Percentiles rank a stretch among this genome's conserved stretches.
Evolutionary conservation across 2,797 vertebrate genomes (phyloP).

Genomic region (Xenops minutus): DNA sequence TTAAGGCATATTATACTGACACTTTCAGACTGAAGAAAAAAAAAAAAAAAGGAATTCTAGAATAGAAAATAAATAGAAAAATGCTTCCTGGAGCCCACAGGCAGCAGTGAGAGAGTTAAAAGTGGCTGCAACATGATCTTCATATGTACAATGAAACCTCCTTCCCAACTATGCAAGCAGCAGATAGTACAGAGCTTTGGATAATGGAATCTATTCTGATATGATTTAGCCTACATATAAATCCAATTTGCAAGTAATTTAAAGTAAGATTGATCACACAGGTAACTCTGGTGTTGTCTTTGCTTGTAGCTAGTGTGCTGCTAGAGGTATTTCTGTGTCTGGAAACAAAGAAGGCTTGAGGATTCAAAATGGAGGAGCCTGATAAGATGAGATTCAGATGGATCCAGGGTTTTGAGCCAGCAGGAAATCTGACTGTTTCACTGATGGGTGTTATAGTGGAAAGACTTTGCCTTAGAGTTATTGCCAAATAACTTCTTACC

Average conservation of each 20-base stretch:
- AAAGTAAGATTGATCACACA: background rate
- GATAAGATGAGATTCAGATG: background rate
- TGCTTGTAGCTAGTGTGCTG: background rate
- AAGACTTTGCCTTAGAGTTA: background rate
- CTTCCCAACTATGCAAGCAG: background rate
- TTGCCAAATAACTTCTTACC: background rate
- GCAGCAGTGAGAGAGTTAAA: constrained; percentile 22
- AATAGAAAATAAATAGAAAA: background rate
- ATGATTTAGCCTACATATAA: constrained; percentile 17
- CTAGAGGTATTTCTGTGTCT: background rate
- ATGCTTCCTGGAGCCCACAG: background rate
- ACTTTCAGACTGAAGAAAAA: background rate
- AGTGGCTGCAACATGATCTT: background rate
- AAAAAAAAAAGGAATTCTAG: background rate
- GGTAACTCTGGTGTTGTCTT: background rate
- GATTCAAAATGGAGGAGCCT: background rate
- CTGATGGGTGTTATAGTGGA: background rate
- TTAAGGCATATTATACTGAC: background rate
- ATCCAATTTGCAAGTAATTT: constrained; percentile 30
- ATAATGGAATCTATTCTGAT: constrained; percentile 23
- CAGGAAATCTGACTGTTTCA: background rate
- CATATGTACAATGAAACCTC: background rate
- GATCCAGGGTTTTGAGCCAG: rapidly evolving
- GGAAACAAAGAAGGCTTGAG: background rate
- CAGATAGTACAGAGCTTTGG: background rate